Conservation (phyloP, 2,113 vertebrate species). For the Rana temporaria region DNA sequence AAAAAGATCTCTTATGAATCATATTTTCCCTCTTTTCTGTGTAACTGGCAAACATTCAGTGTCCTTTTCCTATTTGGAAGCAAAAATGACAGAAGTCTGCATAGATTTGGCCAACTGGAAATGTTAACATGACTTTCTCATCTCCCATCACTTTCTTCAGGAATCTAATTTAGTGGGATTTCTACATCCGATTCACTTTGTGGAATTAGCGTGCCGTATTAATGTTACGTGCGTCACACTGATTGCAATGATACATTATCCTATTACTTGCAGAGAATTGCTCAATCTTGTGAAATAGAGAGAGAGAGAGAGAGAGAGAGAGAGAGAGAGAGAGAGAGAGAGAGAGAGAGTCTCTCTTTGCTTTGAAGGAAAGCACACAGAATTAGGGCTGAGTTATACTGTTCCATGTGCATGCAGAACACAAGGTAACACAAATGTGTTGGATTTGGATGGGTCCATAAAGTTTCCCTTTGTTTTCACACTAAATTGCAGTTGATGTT, state of each 20-base stretch:
- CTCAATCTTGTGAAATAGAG: slow-evolving; percentile 3
- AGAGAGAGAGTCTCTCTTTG: too few relatives aligned
- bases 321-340: not conserved
- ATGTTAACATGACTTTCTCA: slow-evolving; percentile 51
- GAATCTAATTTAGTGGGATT: slow-evolving; percentile 48
- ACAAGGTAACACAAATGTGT: too few relatives aligned
- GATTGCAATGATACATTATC: slow-evolving; percentile 51
- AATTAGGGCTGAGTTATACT: too few relatives aligned
- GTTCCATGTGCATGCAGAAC: too few relatives aligned
- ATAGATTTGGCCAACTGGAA: slow-evolving; percentile 52
- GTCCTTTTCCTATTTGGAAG: slow-evolving; percentile 53
- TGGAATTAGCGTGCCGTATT: slow-evolving; percentile 45
- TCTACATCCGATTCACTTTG: slow-evolving; percentile 51
- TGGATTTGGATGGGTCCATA: too few relatives aligned
- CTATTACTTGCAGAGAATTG: slow-evolving; percentile 32
- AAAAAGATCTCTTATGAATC: slow-evolving; percentile 52
- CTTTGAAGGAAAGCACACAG: too few relatives aligned
- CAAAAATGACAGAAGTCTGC: slow-evolving; percentile 48
- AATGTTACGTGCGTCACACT: slow-evolving; percentile 44
- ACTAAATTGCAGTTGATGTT: too few relatives aligned
- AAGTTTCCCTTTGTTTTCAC: too few relatives aligned
- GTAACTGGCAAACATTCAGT: slow-evolving; percentile 48
- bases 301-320: too few relatives aligned
- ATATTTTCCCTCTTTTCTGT: slow-evolving; percentile 53
- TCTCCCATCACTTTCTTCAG: slow-evolving; percentile 50